These are phyloP conservation scores for Siniperca scherzeri DNA, from an alignment of 2,797 vertebrate species.

Conservation along the genomic window DNA sequence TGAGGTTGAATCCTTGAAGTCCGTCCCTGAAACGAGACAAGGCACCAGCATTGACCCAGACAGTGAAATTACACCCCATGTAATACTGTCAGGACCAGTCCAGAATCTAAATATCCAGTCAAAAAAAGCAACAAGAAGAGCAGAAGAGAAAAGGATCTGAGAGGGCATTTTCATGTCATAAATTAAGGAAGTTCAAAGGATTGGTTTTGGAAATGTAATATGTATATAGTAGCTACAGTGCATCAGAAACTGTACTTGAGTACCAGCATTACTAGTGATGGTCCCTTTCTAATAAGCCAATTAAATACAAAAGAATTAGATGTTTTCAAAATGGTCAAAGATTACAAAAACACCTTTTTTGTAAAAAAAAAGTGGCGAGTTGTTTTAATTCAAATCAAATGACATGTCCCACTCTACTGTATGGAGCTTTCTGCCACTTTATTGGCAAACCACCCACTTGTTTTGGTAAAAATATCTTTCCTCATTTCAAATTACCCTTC, in stretches of 20 bases:
- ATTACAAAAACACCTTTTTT: not conserved
- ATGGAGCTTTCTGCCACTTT: slow-evolving; percentile 10
- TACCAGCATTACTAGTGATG: not conserved
- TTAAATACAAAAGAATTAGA: not conserved
- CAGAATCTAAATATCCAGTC: slow-evolving; percentile 32
- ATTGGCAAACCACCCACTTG: slow-evolving; percentile 41
- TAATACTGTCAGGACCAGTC: slow-evolving; percentile 9
- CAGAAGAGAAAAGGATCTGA: not conserved
- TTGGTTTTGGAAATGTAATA: not conserved
- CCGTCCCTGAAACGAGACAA: slow-evolving; percentile 30
- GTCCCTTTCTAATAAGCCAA: not conserved
- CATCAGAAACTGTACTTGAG: not conserved
- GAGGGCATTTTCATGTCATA: slow-evolving; percentile 13
- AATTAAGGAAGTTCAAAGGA: slow-evolving; percentile 6
- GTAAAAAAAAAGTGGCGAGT: too few species aligned
- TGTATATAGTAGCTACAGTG: too few species aligned
- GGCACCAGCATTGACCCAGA: slow-evolving; percentile 66
- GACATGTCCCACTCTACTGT: not conserved
- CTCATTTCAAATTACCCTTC: slow-evolving; percentile 41
- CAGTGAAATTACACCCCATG: slow-evolving; percentile 75
- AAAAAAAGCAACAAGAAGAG: slow-evolving; percentile 30
- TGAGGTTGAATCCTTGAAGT: slow-evolving; percentile 54
- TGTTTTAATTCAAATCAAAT: slow-evolving; percentile 26
- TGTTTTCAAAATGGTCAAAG: not conserved
- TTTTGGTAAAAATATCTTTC: slow-evolving; percentile 48